Percentiles rank a stretch among this genome's conserved stretches.
Conservation (phyloP, 2,797 vertebrate species). For the Notoglanidium macrostoma region DNA sequence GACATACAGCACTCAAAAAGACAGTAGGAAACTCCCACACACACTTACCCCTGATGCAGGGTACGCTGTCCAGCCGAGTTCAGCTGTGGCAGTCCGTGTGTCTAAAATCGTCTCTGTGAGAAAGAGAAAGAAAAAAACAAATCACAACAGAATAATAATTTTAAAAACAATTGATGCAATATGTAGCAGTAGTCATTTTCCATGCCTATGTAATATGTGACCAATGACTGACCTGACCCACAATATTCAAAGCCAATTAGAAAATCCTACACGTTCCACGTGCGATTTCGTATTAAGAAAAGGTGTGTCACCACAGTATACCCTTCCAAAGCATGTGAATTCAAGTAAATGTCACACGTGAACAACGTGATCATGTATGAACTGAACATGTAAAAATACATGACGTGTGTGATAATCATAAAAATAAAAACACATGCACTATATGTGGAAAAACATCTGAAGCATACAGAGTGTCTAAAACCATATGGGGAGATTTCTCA, state of each 20-base stretch:
- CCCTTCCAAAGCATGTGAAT: neutral
- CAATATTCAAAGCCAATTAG: neutral
- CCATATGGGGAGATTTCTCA: neutral
- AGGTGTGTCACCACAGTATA: neutral
- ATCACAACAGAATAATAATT: neutral
- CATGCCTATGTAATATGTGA: neutral
- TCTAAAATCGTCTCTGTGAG: conserved; percentile 93
- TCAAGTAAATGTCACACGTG: neutral
- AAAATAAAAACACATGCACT: neutral
- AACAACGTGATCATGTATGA: neutral
- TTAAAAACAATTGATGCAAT: neutral
- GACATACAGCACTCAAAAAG: neutral
- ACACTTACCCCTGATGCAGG: conserved; percentile 94
- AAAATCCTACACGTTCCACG: neutral
- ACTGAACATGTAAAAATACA: neutral
- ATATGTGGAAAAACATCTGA: neutral
- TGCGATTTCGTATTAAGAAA: neutral
- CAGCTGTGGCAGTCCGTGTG: conserved; percentile 94
- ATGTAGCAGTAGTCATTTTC: neutral
- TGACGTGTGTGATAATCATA: neutral
- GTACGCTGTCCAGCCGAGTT: conserved; percentile 97
- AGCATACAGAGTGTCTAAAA: neutral
- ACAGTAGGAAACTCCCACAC: neutral
- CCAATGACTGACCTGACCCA: neutral
- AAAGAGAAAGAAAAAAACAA: conserved; percentile 1